Evolutionary conservation across 2,113 vertebrate species (phyloP).

Genomic region (Polypterus bichir): DNA sequence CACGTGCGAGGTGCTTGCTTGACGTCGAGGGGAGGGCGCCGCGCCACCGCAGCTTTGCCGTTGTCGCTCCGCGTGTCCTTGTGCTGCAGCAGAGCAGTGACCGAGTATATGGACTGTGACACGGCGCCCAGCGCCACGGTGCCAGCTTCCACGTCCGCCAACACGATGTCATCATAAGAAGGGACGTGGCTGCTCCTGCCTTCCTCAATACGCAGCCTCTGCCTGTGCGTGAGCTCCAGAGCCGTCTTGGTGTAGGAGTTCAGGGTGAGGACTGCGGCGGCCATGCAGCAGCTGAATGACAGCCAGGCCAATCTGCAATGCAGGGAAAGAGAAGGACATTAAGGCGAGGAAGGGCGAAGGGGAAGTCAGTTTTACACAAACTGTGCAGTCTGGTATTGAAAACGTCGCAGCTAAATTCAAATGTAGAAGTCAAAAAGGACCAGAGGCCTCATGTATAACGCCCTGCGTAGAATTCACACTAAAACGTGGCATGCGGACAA

Average conservation of each 20-base stretch:
- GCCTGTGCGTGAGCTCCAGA: constrained; percentile 51
- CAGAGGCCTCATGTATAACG: too few relatives aligned
- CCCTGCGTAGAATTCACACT: too few relatives aligned
- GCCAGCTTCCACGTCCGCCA: constrained; percentile 23
- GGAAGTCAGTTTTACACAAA: background rate
- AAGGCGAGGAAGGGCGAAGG: background rate
- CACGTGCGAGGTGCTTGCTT: constrained; percentile 37
- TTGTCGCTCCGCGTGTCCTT: constrained; percentile 42
- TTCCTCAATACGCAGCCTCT: constrained; percentile 49
- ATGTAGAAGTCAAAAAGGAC: background rate
- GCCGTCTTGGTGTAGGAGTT: constrained; percentile 75
- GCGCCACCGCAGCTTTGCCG: constrained; percentile 34
- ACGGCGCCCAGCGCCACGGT: constrained; percentile 29
- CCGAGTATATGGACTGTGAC: constrained; percentile 41
- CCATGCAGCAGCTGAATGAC: constrained; percentile 72
- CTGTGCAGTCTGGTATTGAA: background rate
- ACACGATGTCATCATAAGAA: constrained; percentile 48
- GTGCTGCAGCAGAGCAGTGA: constrained; percentile 51
- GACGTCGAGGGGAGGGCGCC: constrained; percentile 35
- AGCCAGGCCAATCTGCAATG: constrained; percentile 58
- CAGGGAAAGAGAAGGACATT: background rate
- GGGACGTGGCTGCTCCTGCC: constrained; percentile 36
- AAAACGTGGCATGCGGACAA: too few relatives aligned
- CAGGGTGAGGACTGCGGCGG: constrained; percentile 60
- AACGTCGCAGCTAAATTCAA: background rate